Evolutionary conservation across 2,888 invertebrate species (phyloP), one percentile per base, ranked within the genome.

Genomic region (Polydrusus pterygomalis): DNA sequence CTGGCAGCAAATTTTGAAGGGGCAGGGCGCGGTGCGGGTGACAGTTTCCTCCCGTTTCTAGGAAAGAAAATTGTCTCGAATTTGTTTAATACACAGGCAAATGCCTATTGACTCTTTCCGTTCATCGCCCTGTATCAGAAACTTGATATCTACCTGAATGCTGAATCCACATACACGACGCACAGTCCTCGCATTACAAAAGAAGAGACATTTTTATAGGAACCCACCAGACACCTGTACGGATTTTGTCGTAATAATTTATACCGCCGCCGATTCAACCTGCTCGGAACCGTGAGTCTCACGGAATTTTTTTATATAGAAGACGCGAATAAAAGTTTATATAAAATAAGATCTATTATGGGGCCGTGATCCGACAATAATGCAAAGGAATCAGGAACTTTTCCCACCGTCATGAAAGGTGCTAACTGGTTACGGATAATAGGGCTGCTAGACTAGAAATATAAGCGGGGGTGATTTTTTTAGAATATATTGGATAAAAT

Each of bases 311-410:
- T n/a, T 82, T 80, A 81, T 81, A 81, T 81, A 80, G 80, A 76
- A 81, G 81, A 77, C 81, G 81, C 81, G 81, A 81, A 82, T 82
- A 81, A 80, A 80, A 80, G 18, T 69, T 60, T 38, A 73, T 73
- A 67, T 67, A 72, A 72, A 72, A 72, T 64, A 38, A 65, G 49
- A 54, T 47, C 73, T 58, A 67, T 73, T 73, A 67, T 73, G 49
- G n/a, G 25, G 60, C 67, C 73, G 60, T 73, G 73, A 73, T 73
- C 67, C 62, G 67, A 73, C 73, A 73, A 73, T 73, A 73, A 73
- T 73, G 60, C 40, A 34, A 56, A 54, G 67, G 73, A 73, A 73
- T 73, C 73, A 73, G 73, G 73, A 67, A 72, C 65, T 45, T 73
- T 73, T 73, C 73, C 73, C 73, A 73, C 73, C 73, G 25, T 73